Base-by-base conservation (phyloP, 2,888 invertebrate genomes). In the Oxyteleia sp. region DNA sequence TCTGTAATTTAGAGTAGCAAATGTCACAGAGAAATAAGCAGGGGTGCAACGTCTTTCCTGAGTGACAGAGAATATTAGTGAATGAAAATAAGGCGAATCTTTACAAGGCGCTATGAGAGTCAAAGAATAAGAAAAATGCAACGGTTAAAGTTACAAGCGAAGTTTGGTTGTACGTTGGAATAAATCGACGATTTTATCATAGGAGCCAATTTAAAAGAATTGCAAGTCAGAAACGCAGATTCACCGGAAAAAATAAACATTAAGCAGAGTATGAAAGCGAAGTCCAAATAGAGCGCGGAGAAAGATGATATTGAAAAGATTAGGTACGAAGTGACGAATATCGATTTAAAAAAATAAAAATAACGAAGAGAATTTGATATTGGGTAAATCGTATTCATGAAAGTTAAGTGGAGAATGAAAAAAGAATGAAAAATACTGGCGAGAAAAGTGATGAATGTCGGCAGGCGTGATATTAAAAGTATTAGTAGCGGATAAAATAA, bases 371-470 rank as follows among this genome's bases (percentile, higher is more conserved):
- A 45, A 45, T 45, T 45, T 45, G 16, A 18, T 45, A 45, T 45
- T 16, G 16, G 45, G 8, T 45, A 16, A 45, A 45, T 45, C 18
- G 16, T 16, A 45, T 45, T 45, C 45, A 45, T 45, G 45, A 45
- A 45, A 45, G 45, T 18, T 45, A 45, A 45, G 45, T 45, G 18
- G 45, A 45, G 13, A 43, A 13, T 43, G 41, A 13, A 13, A 43
- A 43, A 43, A 13, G 45, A 45, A 45, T 45, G 45, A 45, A 45
- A 45, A 45, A 45, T 45, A 45, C 18, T 10, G 18, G 4, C 11
- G 16, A 45, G 45, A 45, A 45, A 45, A 45, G 16, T 45, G 45
- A 38, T 41, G 59, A 45, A 45, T 45, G 45, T 45, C 18, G 45
- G 18, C 8, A 7, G 10, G 45, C 4, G 16, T 49, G 23, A 49